Evolutionary conservation across 2,888 invertebrate genomes (phyloP).

Genomic region (Miltochrista miniata): DNA sequence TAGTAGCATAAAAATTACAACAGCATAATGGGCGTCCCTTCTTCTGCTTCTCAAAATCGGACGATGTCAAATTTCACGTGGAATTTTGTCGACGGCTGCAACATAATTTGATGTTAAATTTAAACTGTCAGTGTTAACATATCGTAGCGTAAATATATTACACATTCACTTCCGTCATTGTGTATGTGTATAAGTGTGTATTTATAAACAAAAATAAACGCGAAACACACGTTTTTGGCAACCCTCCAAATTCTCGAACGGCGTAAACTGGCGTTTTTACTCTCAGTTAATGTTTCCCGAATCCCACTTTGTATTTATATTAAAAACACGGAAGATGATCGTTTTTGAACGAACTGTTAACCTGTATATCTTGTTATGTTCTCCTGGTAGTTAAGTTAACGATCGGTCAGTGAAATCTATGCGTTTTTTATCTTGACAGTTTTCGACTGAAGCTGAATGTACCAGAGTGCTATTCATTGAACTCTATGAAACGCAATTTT

Average conservation of each 20-base stretch:
- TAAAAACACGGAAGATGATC: conserved; percentile 2
- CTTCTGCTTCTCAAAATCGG: too few species aligned
- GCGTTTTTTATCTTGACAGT: neutral
- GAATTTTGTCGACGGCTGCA: too few species aligned
- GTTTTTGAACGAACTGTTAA: neutral
- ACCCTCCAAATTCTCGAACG: conserved; percentile 23
- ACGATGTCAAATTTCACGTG: too few species aligned
- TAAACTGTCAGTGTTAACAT: too few species aligned
- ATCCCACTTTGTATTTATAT: conserved; percentile 1
- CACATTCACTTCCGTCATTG: conserved; percentile 26
- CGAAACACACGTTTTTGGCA: conserved; percentile 32
- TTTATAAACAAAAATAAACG: conserved; percentile 24
- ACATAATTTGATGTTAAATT: too few species aligned
- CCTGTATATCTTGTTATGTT: neutral
- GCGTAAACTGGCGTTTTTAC: conserved; percentile 18
- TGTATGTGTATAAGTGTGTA: conserved; percentile 14
- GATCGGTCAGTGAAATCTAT: neutral
- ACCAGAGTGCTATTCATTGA: neutral
- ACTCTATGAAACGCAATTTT: too few species aligned
- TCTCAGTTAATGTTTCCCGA: conserved; percentile 1
- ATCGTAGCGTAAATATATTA: neutral
- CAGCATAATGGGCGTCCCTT: too few species aligned
- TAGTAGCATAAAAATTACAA: too few species aligned
- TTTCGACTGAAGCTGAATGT: neutral
- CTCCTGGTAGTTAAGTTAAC: conserved; percentile 2